Conservation (phyloP, 2,888 invertebrate species). For the Thymelicus lineola region DNA sequence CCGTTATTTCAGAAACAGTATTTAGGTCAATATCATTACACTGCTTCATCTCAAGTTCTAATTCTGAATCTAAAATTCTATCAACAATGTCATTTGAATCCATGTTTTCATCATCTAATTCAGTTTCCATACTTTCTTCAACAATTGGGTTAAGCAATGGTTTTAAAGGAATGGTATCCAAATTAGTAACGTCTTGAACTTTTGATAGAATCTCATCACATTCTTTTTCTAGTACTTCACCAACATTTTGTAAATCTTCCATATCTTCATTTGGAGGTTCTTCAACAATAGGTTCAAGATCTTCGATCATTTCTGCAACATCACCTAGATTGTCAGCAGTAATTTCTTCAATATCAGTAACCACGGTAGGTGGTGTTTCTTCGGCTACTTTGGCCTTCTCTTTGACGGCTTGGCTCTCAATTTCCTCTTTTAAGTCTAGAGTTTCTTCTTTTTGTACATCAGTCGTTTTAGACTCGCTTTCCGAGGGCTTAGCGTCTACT, state of each 20-base stretch:
- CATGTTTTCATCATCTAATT: slow-evolving; percentile 70
- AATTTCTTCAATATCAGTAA: slow-evolving; percentile 70
- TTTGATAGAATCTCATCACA: slow-evolving; percentile 80
- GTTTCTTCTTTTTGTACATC: background rate
- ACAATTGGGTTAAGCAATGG: slow-evolving; percentile 68
- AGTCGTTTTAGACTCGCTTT: background rate
- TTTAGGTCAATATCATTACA: slow-evolving; percentile 57
- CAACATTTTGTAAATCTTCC: slow-evolving; percentile 71
- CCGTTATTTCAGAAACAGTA: slow-evolving; percentile 49
- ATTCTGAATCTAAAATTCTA: slow-evolving; percentile 71
- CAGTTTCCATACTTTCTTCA: slow-evolving; percentile 73
- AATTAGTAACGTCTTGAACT: slow-evolving; percentile 76
- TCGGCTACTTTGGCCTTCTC: slow-evolving; percentile 50
- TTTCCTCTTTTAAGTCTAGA: slow-evolving; percentile 53
- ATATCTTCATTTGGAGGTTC: slow-evolving; percentile 68
- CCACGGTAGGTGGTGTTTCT: slow-evolving; percentile 54
- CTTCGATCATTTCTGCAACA: slow-evolving; percentile 63
- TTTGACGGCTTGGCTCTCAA: slow-evolving; percentile 46
- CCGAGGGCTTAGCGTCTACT: background rate
- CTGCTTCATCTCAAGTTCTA: slow-evolving; percentile 68
- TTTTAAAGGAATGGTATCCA: slow-evolving; percentile 71
- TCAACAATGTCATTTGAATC: slow-evolving; percentile 75
- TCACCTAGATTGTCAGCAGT: slow-evolving; percentile 61
- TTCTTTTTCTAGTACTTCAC: slow-evolving; percentile 77
- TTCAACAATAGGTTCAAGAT: slow-evolving; percentile 69